These are phyloP conservation scores for Puffinus mauretanicus DNA, from an alignment of 2,113 vertebrate genomes.

Conservation along the genomic window DNA sequence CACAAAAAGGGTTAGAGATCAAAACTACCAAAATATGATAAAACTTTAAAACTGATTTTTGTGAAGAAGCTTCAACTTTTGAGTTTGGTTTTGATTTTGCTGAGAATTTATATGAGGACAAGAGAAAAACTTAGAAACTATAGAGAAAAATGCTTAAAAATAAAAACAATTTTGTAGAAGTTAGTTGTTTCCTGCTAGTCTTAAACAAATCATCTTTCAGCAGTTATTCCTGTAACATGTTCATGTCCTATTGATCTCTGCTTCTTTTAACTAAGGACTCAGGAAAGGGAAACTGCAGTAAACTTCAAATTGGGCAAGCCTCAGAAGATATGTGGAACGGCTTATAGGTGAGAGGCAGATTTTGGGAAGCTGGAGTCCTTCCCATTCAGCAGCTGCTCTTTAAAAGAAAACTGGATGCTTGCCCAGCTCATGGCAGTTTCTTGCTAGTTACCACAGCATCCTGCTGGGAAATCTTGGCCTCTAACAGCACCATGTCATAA, in stretches of 20 bases:
- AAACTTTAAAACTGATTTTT: not conserved
- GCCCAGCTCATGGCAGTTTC: not conserved
- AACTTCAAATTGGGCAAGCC: not conserved
- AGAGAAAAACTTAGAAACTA: not conserved
- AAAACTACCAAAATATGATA: not conserved
- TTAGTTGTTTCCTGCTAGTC: not conserved
- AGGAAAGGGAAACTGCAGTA: not conserved
- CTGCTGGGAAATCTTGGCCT: constrained; percentile 31
- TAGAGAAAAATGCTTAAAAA: not conserved
- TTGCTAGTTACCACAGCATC: not conserved
- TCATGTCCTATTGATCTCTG: not conserved
- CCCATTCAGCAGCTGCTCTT: not conserved
- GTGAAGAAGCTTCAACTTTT: not conserved
- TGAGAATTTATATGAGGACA: not conserved
- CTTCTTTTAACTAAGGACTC: not conserved
- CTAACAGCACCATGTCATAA: too few relatives aligned
- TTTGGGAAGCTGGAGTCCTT: not conserved
- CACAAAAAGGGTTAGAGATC: not conserved
- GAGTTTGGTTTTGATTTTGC: not conserved
- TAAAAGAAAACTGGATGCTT: not conserved
- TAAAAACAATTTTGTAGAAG: not conserved
- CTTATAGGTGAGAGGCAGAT: not conserved
- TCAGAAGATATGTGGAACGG: not conserved
- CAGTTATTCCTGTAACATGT: not conserved
- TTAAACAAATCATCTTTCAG: not conserved